Evolutionary conservation across 2,797 vertebrate species (phyloP).

Genomic region (Hydrocynus forskahlii): DNA sequence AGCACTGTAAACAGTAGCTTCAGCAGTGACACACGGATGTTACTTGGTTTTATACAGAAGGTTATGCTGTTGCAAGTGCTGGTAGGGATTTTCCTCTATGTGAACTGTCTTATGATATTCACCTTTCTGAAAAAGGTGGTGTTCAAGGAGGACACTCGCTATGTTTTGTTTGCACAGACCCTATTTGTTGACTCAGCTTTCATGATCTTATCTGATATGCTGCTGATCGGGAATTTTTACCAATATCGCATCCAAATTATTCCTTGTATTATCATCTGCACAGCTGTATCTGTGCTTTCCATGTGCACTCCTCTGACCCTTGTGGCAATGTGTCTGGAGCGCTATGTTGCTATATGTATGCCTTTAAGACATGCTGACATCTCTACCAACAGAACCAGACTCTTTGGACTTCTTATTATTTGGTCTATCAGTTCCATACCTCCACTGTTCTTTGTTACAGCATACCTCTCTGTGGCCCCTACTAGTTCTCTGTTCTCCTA

Average conservation of each 20-base stretch:
- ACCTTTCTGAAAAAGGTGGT: conserved; percentile 62
- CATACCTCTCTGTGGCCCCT: neutral
- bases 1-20: neutral
- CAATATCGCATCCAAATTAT: conserved; percentile 6
- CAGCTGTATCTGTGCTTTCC: neutral
- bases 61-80: conserved; percentile 61
- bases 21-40: neutral
- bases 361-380: conserved; percentile 63
- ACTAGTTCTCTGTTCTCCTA: conserved; percentile 2
- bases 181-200: conserved; percentile 61
- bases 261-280: conserved; percentile 49
- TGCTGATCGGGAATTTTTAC: conserved; percentile 37
- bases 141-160: conserved; percentile 66
- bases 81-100: conserved; percentile 61
- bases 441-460: conserved; percentile 19
- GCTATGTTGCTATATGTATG: conserved; percentile 71
- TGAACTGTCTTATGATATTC: conserved; percentile 63
- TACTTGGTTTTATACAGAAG: neutral
- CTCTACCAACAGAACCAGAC: conserved; percentile 40
- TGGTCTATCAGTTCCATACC: conserved; percentile 48
- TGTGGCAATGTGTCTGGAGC: conserved; percentile 70
- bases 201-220: conserved; percentile 53
- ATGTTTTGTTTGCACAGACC: conserved; percentile 68
- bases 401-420: conserved; percentile 37
- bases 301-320: conserved; percentile 67